Evolutionary conservation across 2,888 invertebrate genomes (phyloP).

Genomic region (Sussaba pulchella): DNA sequence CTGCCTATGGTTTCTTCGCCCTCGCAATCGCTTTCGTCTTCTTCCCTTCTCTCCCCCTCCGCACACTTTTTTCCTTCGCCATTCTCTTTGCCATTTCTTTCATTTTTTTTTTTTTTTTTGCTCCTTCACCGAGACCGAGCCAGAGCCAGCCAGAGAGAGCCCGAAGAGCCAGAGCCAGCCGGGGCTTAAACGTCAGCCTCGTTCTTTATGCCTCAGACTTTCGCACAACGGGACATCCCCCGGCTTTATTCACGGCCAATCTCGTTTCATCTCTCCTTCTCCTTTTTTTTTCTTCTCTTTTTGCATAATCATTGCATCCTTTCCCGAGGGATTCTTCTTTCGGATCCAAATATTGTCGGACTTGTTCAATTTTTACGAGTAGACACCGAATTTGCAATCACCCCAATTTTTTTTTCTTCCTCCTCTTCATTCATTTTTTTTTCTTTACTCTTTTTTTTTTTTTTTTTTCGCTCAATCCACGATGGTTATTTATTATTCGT

Average conservation of each 20-base stretch:
- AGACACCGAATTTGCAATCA: slow-evolving; percentile 10
- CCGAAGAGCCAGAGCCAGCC: slow-evolving; percentile 11
- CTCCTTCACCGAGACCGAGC: slow-evolving; percentile 8
- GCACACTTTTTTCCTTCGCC: background rate
- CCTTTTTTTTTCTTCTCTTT: slow-evolving; percentile 8
- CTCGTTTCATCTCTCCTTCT: slow-evolving; percentile 44
- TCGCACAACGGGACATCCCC: slow-evolving; percentile 65
- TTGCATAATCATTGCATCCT: slow-evolving; percentile 23
- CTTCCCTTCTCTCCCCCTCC: slow-evolving; percentile 25
- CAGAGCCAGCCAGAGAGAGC: background rate
- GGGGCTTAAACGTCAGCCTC: slow-evolving; percentile 49
- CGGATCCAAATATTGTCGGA: slow-evolving; percentile 11
- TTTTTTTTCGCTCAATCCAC: background rate
- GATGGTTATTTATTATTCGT: background rate
- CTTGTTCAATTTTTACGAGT: slow-evolving; percentile 3
- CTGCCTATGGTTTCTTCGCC: slow-evolving; percentile 38
- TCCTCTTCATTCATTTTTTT: no score
- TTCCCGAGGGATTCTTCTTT: background rate
- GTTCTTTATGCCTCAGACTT: slow-evolving; percentile 62
- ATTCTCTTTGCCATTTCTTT: slow-evolving; percentile 21
- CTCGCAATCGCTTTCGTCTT: slow-evolving; percentile 49
- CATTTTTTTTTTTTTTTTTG: slow-evolving; percentile 13
- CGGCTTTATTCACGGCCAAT: slow-evolving; percentile 63
- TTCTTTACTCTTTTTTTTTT: no score
- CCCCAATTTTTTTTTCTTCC: background rate